phyloP scores from a whole-genome alignment of 2,888 invertebrate species.

The Erebia epiphron region DNA sequence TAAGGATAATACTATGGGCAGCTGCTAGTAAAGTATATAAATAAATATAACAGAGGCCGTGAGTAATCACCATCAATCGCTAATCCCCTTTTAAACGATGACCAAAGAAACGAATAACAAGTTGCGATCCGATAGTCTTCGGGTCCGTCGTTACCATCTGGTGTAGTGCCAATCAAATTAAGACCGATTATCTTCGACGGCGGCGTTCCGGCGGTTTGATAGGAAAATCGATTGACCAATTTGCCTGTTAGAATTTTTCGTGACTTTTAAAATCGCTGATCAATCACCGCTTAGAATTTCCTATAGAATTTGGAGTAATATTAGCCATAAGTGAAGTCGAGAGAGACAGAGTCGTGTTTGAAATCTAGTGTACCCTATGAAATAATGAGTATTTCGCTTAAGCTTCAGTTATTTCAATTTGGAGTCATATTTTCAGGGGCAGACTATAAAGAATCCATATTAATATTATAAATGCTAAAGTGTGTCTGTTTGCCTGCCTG shows the following conservation, averaged over 20 bases:
- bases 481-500: no score
- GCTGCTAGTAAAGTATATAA: slow-evolving; percentile 5
- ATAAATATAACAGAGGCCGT: neutral
- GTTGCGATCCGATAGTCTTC: slow-evolving; percentile 64
- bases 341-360: neutral
- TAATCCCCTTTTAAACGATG: slow-evolving; percentile 23
- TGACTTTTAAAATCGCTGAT: neutral
- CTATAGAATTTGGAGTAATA: neutral
- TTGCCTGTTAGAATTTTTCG: slow-evolving; percentile 64
- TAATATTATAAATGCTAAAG: no score
- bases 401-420: no score
- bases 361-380: neutral
- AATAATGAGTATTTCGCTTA: no score
- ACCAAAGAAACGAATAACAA: slow-evolving; percentile 56
- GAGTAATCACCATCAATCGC: slow-evolving; percentile 16
- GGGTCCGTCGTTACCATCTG: slow-evolving; percentile 72
- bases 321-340: neutral
- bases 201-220: slow-evolving; percentile 54
- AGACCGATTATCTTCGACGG: slow-evolving; percentile 64
- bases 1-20: neutral
- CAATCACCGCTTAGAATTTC: neutral
- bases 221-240: slow-evolving; percentile 61
- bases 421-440: no score
- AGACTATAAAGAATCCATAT: no score
- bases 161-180: slow-evolving; percentile 76